These are phyloP conservation scores for Acrobasis repandana DNA, from an alignment of 2,888 invertebrate genomes.

Conservation along the genomic window DNA sequence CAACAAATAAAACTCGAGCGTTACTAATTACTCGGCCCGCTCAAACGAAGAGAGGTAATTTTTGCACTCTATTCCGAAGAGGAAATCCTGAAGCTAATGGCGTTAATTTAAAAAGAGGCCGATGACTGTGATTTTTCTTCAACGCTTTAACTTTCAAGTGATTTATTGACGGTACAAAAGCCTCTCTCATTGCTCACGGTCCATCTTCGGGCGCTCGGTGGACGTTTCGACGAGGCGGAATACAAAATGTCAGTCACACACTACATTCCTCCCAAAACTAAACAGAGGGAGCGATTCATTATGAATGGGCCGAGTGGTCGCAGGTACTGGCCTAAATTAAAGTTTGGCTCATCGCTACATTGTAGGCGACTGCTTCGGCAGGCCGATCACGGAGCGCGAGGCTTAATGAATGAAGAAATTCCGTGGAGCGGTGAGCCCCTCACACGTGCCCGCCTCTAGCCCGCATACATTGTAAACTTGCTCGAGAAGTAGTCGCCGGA, in stretches of 20 bases:
- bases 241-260: slow-evolving; percentile 71
- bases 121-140: slow-evolving; percentile 80
- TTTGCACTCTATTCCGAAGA: slow-evolving; percentile 78
- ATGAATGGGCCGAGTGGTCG: slow-evolving; percentile 62
- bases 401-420: slow-evolving; percentile 81
- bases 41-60: slow-evolving; percentile 79
- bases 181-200: slow-evolving; percentile 41
- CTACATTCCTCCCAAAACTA: slow-evolving; percentile 57
- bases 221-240: slow-evolving; percentile 43
- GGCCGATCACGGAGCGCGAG: slow-evolving; percentile 68
- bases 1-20: slow-evolving; percentile 83
- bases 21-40: slow-evolving; percentile 79
- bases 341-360: slow-evolving; percentile 71
- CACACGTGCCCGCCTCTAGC: slow-evolving; percentile 58
- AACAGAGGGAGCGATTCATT: slow-evolving; percentile 72
- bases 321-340: slow-evolving; percentile 76
- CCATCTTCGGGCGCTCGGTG: slow-evolving; percentile 33
- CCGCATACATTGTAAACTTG: slow-evolving; percentile 62
- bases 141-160: slow-evolving; percentile 62
- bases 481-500: slow-evolving; percentile 39
- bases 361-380: slow-evolving; percentile 60
- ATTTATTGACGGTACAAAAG: slow-evolving; percentile 67
- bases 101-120: slow-evolving; percentile 81
- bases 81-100: slow-evolving; percentile 80
- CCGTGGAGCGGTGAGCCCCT: slow-evolving; percentile 54